Evolutionary conservation across 1,140 invertebrate genomes (phyloP), one percentile per base, ranked within the genome.

Genomic region (Drosophila paulistorum): DNA sequence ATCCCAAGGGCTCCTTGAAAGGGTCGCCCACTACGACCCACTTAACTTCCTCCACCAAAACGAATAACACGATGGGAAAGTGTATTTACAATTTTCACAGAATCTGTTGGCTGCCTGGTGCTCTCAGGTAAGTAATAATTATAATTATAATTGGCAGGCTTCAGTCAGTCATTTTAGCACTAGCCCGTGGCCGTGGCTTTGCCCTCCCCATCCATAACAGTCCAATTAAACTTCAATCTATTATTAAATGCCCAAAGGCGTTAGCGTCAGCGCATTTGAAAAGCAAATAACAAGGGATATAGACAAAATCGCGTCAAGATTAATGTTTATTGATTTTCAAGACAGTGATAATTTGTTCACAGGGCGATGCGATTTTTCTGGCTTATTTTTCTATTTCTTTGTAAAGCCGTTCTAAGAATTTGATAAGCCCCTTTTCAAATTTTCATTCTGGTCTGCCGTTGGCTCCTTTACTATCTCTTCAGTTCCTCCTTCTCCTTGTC

Each of bases 281-380:
- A 86, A 74, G 84, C 84, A 87, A 89, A 87, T 83, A 81, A 78
- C 77, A 33, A 67, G 58, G 83, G 84, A 87, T 89, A 74, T 74
- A 77, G 84, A 73, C 79, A 74, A 89, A 89, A 89, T 87, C 83
- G 85, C 83, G 68, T 67, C 66, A 87, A 87, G 84, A 87, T 87
- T 87, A 87, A 87, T 87, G 84, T 70, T 83, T 89, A 87, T 87
- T 87, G 83, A 87, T 87, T 87, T 87, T 87, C 67, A 64, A 68
- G 73, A 67, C 63, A 65, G 63, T 72, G 77, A 83, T 89, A 87
- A 89, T 87, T 76, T 77, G 74, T 74, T 78, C 68, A 58, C 65
- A 63, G 65, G 62, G 35, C 33, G 60, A 35, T 64, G 55, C 75
- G 59, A 79, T 79, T 76, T 75, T 71, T 69, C 59, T 74, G 76